Evolutionary conservation across 2,113 vertebrate genomes (phyloP).

Genomic region (Corythaeola cristata): DNA sequence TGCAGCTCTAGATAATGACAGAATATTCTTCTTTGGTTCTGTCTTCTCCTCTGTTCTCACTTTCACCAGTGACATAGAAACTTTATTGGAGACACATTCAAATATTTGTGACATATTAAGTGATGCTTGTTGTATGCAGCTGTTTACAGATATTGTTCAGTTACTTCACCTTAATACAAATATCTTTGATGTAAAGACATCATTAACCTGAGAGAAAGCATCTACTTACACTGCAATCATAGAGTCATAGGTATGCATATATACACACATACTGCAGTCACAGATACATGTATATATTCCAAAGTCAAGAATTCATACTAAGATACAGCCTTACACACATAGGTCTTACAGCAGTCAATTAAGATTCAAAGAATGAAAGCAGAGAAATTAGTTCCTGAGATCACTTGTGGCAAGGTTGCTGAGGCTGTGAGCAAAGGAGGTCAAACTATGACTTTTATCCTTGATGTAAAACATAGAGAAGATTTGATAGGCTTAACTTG

Average conservation of each 20-base stretch:
- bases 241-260: not conserved
- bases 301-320: not conserved
- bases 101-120: not conserved
- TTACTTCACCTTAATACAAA: not conserved
- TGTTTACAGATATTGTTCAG: not conserved
- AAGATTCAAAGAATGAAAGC: not conserved
- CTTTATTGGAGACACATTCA: not conserved
- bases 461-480: no score
- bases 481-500: not conserved
- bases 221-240: not conserved
- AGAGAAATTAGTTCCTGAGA: not conserved
- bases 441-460: not conserved
- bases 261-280: not conserved
- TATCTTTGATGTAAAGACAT: not conserved
- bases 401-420: not conserved
- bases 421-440: not conserved
- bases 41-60: not conserved
- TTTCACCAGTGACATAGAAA: not conserved
- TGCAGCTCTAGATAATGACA: not conserved
- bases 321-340: not conserved
- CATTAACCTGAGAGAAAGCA: not conserved
- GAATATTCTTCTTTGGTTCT: not conserved
- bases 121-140: not conserved
- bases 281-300: not conserved
- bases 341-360: not conserved